Evolutionary conservation across 2,888 invertebrate species (phyloP).

Genomic region (Hybos culiciformis): DNA sequence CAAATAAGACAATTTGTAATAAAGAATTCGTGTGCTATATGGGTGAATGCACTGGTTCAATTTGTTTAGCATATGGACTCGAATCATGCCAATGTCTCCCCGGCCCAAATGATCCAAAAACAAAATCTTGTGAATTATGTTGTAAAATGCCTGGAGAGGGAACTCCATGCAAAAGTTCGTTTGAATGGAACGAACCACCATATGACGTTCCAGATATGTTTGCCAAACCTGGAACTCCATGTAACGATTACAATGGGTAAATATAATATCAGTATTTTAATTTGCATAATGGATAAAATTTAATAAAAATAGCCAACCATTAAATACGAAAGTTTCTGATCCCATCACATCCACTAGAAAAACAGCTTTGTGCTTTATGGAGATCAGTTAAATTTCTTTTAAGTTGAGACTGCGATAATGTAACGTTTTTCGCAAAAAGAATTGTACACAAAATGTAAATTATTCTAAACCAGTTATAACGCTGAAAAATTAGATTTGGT

Average conservation of each 20-base stretch:
- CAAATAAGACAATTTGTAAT: conserved; percentile 91
- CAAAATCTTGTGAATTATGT: conserved; percentile 85
- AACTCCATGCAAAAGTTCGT: conserved; percentile 73
- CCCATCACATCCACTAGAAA: conserved; percentile 13
- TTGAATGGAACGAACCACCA: conserved; percentile 77
- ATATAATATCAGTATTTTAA: conserved; percentile 12
- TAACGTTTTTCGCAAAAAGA: too few relatives aligned
- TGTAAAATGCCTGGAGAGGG: conserved; percentile 76
- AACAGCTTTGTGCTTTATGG: too few relatives aligned
- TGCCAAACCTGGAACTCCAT: conserved; percentile 86
- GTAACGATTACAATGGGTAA: conserved; percentile 80
- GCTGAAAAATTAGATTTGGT: too few relatives aligned
- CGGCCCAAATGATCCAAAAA: conserved; percentile 61
- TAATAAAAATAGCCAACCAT: too few relatives aligned
- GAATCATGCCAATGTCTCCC: conserved; percentile 90
- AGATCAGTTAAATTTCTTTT: too few relatives aligned
- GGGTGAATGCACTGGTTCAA: conserved; percentile 95
- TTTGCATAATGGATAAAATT: too few relatives aligned
- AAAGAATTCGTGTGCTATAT: conserved; percentile 94
- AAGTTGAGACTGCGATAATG: too few relatives aligned
- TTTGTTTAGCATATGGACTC: conserved; percentile 89
- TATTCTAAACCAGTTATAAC: too few relatives aligned
- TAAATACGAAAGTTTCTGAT: conserved; percentile 13
- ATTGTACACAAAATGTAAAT: too few relatives aligned
- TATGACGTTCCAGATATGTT: conserved; percentile 88